Base-by-base conservation (phyloP, 2,113 vertebrate genomes). In the Bombycilla garrulus region DNA sequence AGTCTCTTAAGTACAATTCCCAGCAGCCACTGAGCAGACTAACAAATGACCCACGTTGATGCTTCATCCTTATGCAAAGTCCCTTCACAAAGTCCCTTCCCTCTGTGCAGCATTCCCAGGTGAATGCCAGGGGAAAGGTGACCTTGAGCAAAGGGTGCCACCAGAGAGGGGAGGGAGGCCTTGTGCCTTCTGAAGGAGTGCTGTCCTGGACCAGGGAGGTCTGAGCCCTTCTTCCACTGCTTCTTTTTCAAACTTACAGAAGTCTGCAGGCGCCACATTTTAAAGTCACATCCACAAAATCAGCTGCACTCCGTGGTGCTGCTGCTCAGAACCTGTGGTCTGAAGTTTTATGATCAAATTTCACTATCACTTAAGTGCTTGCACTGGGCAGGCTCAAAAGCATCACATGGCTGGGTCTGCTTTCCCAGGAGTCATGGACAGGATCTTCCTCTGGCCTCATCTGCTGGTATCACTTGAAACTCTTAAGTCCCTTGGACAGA, bases 371-470 rank as follows among this genome's bases (percentile, higher is more conserved):
- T 58, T 15, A 80, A 38, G 35, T 21, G 7, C 23, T 58, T 60
- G 35, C 57, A 54, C 26, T 0, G 1, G 13, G 36, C 53, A 83
- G 58, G 25, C 66, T 92, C 57, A 29, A 71, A 82, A 82, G 10
- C 1, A 2, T 40, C 0, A 0, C 3, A 2, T 47, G 35, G 22
- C 35, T 60, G 36, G 10, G 26, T 44, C 44, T 92, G 29, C 4
- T 64, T 18, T 60, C 45, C 35, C 2, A 0, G 25, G 50, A 77
- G 40, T 61, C 50, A 73, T 0, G 0, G 28, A 58, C 3, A 28
- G 17, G 9, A 12, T 64, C 26, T 53, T 90, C 22, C 36, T 77
- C 26, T 4, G 5, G 23, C 48, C 11, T 2, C 11, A 6, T 71
- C 45, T 86, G 6, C 47, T 70, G 11, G 11, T 72, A 22, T 60